Evolutionary conservation across 37 sponge, comb jelly and placozoan genomes (phyloP).

Genomic region (Agelas oroides): DNA sequence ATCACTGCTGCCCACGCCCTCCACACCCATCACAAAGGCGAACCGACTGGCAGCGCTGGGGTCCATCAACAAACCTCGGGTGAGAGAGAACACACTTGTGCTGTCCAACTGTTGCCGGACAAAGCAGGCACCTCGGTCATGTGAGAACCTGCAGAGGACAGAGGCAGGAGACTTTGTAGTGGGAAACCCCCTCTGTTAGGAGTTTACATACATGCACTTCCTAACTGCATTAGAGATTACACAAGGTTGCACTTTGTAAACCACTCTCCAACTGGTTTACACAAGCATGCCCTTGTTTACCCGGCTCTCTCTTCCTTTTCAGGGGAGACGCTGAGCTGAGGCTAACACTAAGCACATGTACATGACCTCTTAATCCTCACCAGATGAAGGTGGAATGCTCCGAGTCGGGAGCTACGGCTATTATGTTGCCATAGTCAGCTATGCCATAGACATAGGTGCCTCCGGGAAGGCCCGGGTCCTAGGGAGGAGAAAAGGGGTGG

Average conservation of each 20-base stretch:
- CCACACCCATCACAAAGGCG: constrained; percentile 59
- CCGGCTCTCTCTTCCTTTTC: too few relatives aligned
- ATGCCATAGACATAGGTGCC: constrained; percentile 68
- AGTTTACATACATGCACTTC: too few relatives aligned
- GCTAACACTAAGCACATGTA: background rate
- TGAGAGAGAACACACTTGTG: constrained; percentile 35
- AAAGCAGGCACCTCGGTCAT: constrained; percentile 75
- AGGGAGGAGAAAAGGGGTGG: too few relatives aligned
- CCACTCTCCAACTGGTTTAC: too few relatives aligned
- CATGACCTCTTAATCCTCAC: constrained; percentile 18
- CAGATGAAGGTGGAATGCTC: constrained; percentile 24
- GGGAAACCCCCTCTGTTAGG: too few relatives aligned
- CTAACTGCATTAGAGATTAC: background rate
- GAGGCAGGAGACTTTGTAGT: too few relatives aligned
- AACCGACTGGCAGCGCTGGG: constrained; percentile 30
- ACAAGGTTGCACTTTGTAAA: too few relatives aligned
- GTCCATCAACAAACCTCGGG: constrained; percentile 54
- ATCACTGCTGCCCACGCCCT: constrained; percentile 12
- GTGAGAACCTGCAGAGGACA: constrained; percentile 63
- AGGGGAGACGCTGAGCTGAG: background rate
- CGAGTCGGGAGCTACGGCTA: constrained; percentile 27
- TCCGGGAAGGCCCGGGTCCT: constrained; percentile 21
- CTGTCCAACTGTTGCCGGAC: constrained; percentile 16
- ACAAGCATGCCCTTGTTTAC: too few relatives aligned
- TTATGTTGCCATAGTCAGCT: constrained; percentile 76